phyloP scores from a whole-genome alignment of 2,888 invertebrate species.

The Oscheius sp. region DNA sequence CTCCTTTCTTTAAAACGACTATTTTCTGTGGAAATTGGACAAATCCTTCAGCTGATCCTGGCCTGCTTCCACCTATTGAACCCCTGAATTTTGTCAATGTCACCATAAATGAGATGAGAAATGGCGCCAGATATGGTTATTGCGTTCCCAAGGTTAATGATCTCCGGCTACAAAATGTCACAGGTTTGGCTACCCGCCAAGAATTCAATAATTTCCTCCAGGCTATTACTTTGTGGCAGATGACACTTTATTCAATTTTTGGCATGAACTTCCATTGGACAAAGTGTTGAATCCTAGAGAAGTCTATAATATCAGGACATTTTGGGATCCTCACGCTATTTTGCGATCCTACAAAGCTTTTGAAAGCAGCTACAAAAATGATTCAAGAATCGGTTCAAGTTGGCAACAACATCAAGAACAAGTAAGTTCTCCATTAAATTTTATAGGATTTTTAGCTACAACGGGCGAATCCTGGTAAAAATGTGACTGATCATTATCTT shows the following conservation, averaged over 20 bases:
- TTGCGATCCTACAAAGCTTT: not conserved
- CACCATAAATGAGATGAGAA: constrained; percentile 2
- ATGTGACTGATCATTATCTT: too few species aligned
- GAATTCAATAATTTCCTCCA: not conserved
- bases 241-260: constrained; percentile 33
- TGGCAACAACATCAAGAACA: constrained; percentile 17
- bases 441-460: too few species aligned
- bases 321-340: not conserved
- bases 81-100: constrained; percentile 28
- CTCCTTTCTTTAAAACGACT: constrained; percentile 12
- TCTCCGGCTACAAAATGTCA: constrained; percentile 29
- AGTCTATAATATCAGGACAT: not conserved
- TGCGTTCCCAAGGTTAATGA: constrained; percentile 27
- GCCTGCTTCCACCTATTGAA: not conserved
- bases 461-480: too few species aligned
- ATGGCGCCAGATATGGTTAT: not conserved
- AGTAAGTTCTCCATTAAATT: not conserved
- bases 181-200: not conserved
- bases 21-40: constrained; percentile 30
- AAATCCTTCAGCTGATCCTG: not conserved
- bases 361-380: constrained; percentile 15
- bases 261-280: constrained; percentile 13
- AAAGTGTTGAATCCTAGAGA: not conserved
- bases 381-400: not conserved
- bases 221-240: constrained; percentile 34